phyloP scores from a whole-genome alignment of 2,888 invertebrate genomes.

The Gastracanthus pulcherrimus region DNA sequence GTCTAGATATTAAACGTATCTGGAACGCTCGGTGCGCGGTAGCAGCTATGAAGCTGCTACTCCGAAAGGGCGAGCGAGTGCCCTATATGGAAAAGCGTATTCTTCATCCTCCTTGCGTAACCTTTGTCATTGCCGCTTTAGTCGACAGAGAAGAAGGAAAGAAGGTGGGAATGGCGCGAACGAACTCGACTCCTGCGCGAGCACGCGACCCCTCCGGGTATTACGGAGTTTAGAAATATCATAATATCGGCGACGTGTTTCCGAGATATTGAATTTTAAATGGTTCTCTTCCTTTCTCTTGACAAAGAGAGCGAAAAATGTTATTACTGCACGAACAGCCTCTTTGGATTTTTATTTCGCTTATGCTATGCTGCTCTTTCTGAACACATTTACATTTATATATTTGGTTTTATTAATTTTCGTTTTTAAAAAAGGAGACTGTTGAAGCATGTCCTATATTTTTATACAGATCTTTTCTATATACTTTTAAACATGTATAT shows the following conservation, averaged over 20 bases:
- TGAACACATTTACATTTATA: background rate
- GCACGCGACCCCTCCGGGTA: conserved; percentile 61
- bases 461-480: too few relatives aligned
- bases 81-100: conserved; percentile 48
- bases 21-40: conserved; percentile 4
- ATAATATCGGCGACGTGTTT: conserved; percentile 69
- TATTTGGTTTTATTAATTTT: too few relatives aligned
- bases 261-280: conserved; percentile 71
- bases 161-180: too few relatives aligned
- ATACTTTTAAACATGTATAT: too few relatives aligned
- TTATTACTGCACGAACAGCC: conserved; percentile 20
- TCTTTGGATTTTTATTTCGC: conserved; percentile 19
- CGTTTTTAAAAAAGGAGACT: too few relatives aligned
- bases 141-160: background rate
- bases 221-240: conserved; percentile 69
- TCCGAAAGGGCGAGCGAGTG: conserved; percentile 33
- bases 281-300: conserved; percentile 3
- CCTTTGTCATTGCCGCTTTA: too few relatives aligned
- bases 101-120: background rate
- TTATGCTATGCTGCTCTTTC: background rate
- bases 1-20: conserved; percentile 51
- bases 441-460: too few relatives aligned
- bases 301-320: conserved; percentile 26
- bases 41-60: background rate
- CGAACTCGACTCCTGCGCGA: too few relatives aligned